Conservation (phyloP, 2,113 vertebrate genomes). For the Sturnira hondurensis region DNA sequence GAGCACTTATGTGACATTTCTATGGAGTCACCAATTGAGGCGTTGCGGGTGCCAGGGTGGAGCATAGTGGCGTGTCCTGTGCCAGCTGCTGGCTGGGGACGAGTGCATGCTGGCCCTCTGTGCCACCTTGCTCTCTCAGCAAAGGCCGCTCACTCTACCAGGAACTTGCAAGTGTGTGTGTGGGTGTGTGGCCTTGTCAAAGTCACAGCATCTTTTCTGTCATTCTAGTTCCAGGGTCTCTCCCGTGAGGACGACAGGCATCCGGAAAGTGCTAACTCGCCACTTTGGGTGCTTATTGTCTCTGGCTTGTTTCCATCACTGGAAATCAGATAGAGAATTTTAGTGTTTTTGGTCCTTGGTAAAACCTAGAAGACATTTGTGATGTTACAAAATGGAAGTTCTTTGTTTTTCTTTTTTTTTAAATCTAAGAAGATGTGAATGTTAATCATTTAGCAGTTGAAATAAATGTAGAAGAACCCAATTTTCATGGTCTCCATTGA, state of each 20-base stretch:
- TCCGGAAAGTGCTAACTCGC: conserved; percentile 75
- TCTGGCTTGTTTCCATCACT: conserved; percentile 69
- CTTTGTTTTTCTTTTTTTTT: conserved; percentile 46
- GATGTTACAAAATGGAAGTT: conserved; percentile 63
- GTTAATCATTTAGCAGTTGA: conserved; percentile 68
- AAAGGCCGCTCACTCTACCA: conserved; percentile 1
- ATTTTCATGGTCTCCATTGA: not conserved
- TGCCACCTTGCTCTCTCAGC: not conserved
- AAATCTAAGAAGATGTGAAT: conserved; percentile 71
- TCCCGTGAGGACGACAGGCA: conserved; percentile 77
- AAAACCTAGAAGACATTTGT: conserved; percentile 66
- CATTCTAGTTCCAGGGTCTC: conserved; percentile 79
- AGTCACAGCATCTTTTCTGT: conserved; percentile 78
- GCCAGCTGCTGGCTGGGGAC: not conserved
- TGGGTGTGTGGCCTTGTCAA: not conserved
- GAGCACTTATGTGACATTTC: not conserved
- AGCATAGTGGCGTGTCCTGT: not conserved
- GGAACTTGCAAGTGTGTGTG: conserved; percentile 12
- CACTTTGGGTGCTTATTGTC: conserved; percentile 74
- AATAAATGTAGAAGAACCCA: conserved; percentile 79
- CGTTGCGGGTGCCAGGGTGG: not conserved
- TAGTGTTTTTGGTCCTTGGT: conserved; percentile 67
- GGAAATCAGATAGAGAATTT: conserved; percentile 65
- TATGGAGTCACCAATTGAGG: not conserved
- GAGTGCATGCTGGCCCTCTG: not conserved